Evolutionary conservation across 2,113 vertebrate species (phyloP).

Genomic region (Oryzias curvinotus): DNA sequence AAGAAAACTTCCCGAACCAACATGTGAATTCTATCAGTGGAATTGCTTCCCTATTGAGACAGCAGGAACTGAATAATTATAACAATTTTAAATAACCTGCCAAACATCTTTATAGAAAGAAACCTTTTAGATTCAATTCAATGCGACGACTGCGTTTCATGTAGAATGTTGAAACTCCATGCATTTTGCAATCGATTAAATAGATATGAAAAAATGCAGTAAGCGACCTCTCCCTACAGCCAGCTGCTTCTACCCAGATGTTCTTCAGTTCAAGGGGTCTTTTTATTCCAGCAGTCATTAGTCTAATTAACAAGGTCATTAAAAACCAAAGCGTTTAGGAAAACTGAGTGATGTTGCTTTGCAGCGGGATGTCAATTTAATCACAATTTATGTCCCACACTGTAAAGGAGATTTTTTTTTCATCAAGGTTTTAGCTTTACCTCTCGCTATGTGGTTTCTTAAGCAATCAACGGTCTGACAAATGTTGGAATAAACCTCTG

Average conservation of each 20-base stretch:
- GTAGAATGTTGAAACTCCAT: neutral
- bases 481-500: neutral
- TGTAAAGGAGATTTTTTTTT: slow-evolving; percentile 1
- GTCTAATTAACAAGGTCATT: slow-evolving; percentile 59
- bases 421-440: neutral
- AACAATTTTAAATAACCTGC: no score
- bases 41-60: no score
- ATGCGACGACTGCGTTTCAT: neutral
- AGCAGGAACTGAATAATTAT: no score
- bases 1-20: no score
- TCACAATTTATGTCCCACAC: slow-evolving; percentile 24
- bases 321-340: slow-evolving; percentile 28
- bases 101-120: no score
- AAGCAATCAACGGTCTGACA: slow-evolving; percentile 22
- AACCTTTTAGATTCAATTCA: neutral
- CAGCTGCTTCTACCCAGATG: slow-evolving; percentile 61
- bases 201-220: slow-evolving; percentile 16
- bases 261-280: slow-evolving; percentile 48
- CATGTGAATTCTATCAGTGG: no score
- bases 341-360: slow-evolving; percentile 42
- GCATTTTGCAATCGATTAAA: slow-evolving; percentile 20
- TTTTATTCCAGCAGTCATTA: slow-evolving; percentile 50
- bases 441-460: slow-evolving; percentile 16
- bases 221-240: slow-evolving; percentile 6
- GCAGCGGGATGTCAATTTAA: slow-evolving; percentile 16